These are phyloP conservation scores for Variabilichromis moorii DNA, from an alignment of 2,113 vertebrate species.

Conservation along the genomic window DNA sequence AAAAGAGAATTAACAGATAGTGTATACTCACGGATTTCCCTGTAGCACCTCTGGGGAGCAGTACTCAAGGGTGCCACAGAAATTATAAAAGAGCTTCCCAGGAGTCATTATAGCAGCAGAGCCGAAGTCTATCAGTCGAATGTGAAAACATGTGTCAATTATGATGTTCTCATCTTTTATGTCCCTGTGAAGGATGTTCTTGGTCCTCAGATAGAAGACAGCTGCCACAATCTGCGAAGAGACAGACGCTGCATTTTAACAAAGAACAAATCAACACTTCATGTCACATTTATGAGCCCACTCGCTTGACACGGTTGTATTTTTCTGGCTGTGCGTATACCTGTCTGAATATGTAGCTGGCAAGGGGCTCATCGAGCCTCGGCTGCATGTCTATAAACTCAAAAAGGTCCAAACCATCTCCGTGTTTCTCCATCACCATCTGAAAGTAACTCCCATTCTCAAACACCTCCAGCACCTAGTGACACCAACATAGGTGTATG, in stretches of 20 bases:
- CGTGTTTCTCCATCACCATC: slow-evolving; percentile 95
- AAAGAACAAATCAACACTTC: background rate
- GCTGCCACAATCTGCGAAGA: slow-evolving; percentile 81
- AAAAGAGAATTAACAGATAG: background rate
- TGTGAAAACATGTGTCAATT: slow-evolving; percentile 84
- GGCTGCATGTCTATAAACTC: slow-evolving; percentile 90
- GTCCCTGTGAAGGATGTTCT: slow-evolving; percentile 83
- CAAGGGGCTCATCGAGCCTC: slow-evolving; percentile 83
- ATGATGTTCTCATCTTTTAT: slow-evolving; percentile 96
- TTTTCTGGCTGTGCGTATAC: slow-evolving; percentile 42
- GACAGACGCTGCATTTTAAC: background rate
- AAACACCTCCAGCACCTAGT: slow-evolving; percentile 84
- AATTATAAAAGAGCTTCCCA: slow-evolving; percentile 81
- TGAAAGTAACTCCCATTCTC: slow-evolving; percentile 90
- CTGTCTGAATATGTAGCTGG: slow-evolving; percentile 92
- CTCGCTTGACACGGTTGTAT: background rate
- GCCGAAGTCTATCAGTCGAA: slow-evolving; percentile 90
- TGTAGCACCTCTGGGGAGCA: slow-evolving; percentile 91
- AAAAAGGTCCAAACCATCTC: slow-evolving; percentile 88
- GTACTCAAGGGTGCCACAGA: slow-evolving; percentile 92
- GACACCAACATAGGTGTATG: background rate
- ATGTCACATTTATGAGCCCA: background rate
- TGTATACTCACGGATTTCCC: slow-evolving; percentile 81
- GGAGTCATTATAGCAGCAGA: slow-evolving; percentile 82
- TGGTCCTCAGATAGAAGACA: slow-evolving; percentile 78